Base-by-base conservation (phyloP, 2,113 vertebrate genomes). In the Poeciliopsis prolifica region DNA sequence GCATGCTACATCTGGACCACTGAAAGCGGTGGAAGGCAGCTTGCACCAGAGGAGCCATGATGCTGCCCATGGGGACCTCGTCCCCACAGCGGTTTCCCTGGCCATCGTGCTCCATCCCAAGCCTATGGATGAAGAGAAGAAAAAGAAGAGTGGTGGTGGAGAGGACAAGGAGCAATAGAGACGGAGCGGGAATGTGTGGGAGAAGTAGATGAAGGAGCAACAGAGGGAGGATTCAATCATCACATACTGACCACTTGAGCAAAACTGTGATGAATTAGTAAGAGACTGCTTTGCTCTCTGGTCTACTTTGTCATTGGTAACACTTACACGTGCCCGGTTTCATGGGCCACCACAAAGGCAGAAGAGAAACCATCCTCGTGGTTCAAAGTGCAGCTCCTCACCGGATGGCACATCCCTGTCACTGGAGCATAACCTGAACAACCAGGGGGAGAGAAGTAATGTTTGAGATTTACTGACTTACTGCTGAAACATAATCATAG, bases 321-420 rank as follows among this genome's bases (percentile, higher is more conserved):
- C 63, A 96, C 98, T 98, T 94, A 99, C 98, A 99, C 97, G 2
- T 99, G 98, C 88, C 98, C 98, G 0, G 97, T 99, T 93, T 99
- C 98, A 35, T 99, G 98, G 61, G 97, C 97, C 80, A 99, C 97
- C 86, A 99, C 98, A 74, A 99, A 99, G 0, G 98, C 97, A 0
- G 97, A 99, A 44, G 98, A 99, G 93, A 99, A 99, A 5, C 98
- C 97, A 26, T 99, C 98, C 85, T 99, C 98, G 0, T 99, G 98
- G 92, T 99, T 99, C 79, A 99, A 93, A 77, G 98, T 99, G 83
- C 98, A 99, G 90, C 98, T 99, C 85, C 98, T 95, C 64, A 99
- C 96, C 0, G 98, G 96, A 77, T 99, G 97, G 88, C 98, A 99
- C 97, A 99, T 99, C 11, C 98, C 98, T 0, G 98, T 99, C 88